Conservation (phyloP, 2,888 invertebrate genomes). For the Ophion ventricosus region DNA sequence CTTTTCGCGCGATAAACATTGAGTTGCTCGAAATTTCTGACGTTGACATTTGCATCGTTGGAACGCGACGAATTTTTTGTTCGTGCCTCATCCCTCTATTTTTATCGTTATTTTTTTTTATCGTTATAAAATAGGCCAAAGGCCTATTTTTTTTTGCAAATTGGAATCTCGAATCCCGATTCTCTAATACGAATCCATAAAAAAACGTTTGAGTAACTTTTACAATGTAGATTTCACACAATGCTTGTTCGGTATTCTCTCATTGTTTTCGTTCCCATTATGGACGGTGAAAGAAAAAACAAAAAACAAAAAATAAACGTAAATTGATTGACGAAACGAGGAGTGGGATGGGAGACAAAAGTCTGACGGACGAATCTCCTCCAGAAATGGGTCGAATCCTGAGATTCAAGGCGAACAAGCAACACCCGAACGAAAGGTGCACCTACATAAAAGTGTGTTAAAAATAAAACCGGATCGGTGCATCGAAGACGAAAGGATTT, state of each 20-base stretch:
- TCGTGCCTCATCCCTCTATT: too few species aligned
- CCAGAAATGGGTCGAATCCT: conserved; percentile 60
- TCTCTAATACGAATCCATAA: too few species aligned
- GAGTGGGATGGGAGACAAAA: conserved; percentile 10
- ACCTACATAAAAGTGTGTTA: conserved; percentile 45
- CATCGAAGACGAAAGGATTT: conserved; percentile 58
- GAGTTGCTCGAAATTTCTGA: neutral
- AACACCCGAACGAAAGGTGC: conserved; percentile 48
- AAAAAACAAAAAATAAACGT: conserved; percentile 25
- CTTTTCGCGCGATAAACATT: neutral
- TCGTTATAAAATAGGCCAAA: neutral
- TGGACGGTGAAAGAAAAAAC: neutral
- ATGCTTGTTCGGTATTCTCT: neutral
- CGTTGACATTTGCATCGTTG: too few species aligned
- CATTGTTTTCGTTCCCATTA: neutral
- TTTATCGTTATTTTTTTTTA: too few species aligned
- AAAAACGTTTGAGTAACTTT: too few species aligned
- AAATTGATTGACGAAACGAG: neutral
- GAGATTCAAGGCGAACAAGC: conserved; percentile 59
- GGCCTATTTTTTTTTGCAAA: too few species aligned
- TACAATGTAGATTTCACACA: too few species aligned
- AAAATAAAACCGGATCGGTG: conserved; percentile 58
- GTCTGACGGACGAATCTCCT: conserved; percentile 53
- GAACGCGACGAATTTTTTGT: too few species aligned
- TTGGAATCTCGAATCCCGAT: too few species aligned